phyloP scores from a whole-genome alignment of 2,797 vertebrate species.

The Protosalanx chinensis region DNA sequence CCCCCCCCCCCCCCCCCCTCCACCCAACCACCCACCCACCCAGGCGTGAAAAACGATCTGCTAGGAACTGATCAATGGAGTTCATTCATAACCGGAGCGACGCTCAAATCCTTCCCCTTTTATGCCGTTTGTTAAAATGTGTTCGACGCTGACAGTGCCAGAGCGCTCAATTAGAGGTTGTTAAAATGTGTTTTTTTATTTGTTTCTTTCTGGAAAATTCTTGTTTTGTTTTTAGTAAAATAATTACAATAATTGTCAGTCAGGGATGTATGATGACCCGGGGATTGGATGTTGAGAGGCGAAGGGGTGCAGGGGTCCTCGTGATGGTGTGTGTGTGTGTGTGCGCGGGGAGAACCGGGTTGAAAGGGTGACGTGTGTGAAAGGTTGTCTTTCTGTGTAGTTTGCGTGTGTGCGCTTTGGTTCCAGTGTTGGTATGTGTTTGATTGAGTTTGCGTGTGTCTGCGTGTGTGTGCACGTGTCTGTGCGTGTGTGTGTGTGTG shows the following conservation, averaged over 20 bases:
- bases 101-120: background rate
- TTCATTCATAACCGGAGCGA: slow-evolving; percentile 53
- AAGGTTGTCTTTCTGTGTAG: too few relatives aligned
- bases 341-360: too few relatives aligned
- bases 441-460: too few relatives aligned
- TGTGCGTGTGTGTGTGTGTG: background rate
- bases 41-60: slow-evolving; percentile 55
- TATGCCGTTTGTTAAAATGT: slow-evolving; percentile 37
- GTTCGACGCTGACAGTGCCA: slow-evolving; percentile 33
- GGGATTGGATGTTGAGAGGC: background rate
- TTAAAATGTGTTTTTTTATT: slow-evolving; percentile 51
- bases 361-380: too few relatives aligned
- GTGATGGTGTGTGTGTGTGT: too few relatives aligned
- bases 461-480: slow-evolving; percentile 15
- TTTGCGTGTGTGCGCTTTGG: too few relatives aligned
- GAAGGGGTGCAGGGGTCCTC: background rate
- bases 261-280: background rate
- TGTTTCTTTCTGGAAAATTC: background rate
- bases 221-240: background rate
- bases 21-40: background rate
- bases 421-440: too few relatives aligned
- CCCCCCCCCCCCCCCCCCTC: background rate
- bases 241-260: too few relatives aligned
- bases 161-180: slow-evolving; percentile 50
- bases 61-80: slow-evolving; percentile 63